These are phyloP conservation scores for Elanoides forficatus DNA, from an alignment of 2,113 vertebrate species.

Conservation along the genomic window DNA sequence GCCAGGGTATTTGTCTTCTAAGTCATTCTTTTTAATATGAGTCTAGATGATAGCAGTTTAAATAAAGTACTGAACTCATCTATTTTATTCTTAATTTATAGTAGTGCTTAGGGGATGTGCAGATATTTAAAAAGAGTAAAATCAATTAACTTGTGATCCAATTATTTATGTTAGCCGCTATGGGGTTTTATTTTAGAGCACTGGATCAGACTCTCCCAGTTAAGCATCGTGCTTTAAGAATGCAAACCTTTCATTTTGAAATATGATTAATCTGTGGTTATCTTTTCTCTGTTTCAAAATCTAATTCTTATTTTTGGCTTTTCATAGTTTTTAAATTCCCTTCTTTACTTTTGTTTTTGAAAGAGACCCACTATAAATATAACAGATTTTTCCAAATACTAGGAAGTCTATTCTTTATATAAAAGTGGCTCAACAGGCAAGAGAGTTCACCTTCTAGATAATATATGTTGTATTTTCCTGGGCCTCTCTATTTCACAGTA, in stretches of 20 bases:
- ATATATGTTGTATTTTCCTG: neutral
- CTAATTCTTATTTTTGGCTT: neutral
- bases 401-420: neutral
- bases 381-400: neutral
- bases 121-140: conserved; percentile 61
- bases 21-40: conserved; percentile 2
- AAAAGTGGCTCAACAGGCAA: neutral
- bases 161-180: conserved; percentile 43
- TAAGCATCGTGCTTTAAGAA: neutral
- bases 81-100: conserved; percentile 61
- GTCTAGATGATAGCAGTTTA: conserved; percentile 42
- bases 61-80: conserved; percentile 63
- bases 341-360: neutral
- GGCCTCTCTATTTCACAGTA: neutral
- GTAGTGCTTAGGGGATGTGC: conserved; percentile 45
- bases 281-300: neutral
- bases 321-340: neutral
- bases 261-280: neutral
- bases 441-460: neutral
- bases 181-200: conserved; percentile 37
- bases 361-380: neutral
- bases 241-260: neutral
- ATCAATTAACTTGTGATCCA: conserved; percentile 70
- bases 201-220: neutral
- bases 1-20: neutral